Evolutionary conservation across 2,888 invertebrate genomes (phyloP).

Genomic region (Agrotis puta): DNA sequence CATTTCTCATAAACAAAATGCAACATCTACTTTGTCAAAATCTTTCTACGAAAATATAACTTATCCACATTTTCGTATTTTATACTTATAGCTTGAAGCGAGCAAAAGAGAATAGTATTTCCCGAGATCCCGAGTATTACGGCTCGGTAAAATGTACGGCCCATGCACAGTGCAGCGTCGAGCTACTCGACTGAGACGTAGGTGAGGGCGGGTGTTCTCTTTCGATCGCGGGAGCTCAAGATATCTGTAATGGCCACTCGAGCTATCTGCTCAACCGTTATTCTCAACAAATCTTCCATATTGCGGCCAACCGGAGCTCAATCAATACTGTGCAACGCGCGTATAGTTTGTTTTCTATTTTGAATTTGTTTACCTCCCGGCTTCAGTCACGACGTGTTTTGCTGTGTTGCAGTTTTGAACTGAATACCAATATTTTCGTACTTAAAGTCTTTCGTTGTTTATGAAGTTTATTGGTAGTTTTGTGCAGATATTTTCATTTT

Average conservation of each 20-base stretch:
- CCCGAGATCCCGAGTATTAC: constrained; percentile 70
- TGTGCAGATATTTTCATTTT: constrained; percentile 43
- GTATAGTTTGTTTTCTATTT: constrained; percentile 75
- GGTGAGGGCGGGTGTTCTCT: constrained; percentile 79
- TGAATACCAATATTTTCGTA: constrained; percentile 58
- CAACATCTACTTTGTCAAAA: constrained; percentile 28
- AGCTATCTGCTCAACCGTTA: constrained; percentile 87
- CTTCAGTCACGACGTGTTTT: constrained; percentile 56
- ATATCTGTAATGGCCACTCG: constrained; percentile 89
- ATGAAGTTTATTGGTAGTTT: constrained; percentile 49
- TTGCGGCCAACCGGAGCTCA: constrained; percentile 83
- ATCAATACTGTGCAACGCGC: constrained; percentile 80
- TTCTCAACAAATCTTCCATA: constrained; percentile 88
- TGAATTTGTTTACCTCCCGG: constrained; percentile 68
- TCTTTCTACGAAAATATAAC: constrained; percentile 46
- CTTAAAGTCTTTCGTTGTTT: constrained; percentile 50
- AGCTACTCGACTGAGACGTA: constrained; percentile 80
- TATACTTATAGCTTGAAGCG: constrained; percentile 62
- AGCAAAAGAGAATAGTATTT: constrained; percentile 69
- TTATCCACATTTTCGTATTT: constrained; percentile 63
- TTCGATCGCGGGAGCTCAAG: constrained; percentile 82
- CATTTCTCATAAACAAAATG: constrained; percentile 6
- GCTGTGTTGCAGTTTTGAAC: constrained; percentile 54
- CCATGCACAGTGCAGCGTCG: constrained; percentile 67
- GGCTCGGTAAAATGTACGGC: constrained; percentile 71